Conservation (phyloP, 2,888 invertebrate species). For the Malthinus seriepunctatus region DNA sequence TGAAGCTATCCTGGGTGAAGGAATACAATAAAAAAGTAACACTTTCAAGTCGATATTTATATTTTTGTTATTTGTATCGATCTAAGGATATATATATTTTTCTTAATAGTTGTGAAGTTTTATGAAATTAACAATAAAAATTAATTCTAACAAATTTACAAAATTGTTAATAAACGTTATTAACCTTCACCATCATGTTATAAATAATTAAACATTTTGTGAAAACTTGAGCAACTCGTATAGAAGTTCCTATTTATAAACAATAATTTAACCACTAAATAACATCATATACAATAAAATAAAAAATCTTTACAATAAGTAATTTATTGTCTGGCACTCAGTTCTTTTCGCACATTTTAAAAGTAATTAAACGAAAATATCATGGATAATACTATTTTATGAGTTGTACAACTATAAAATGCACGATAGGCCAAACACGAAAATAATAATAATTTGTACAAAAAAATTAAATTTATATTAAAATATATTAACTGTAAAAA, state of each 20-base stretch:
- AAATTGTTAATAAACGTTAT: slow-evolving; percentile 19
- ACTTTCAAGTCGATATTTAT: too few relatives aligned
- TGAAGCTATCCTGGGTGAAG: too few relatives aligned
- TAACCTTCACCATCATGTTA: slow-evolving; percentile 30
- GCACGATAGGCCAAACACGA: slow-evolving; percentile 42
- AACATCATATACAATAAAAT: slow-evolving; percentile 34
- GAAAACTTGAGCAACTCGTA: slow-evolving; percentile 30
- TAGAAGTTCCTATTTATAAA: slow-evolving; percentile 23
- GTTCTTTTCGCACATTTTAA: slow-evolving; percentile 38
- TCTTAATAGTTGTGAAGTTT: not conserved
- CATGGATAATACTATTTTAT: slow-evolving; percentile 28
- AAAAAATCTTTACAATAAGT: slow-evolving; percentile 24
- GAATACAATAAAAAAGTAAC: too few relatives aligned
- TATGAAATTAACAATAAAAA: not conserved
- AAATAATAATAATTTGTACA: slow-evolving; percentile 46
- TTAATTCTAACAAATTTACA: slow-evolving; percentile 2
- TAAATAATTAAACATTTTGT: slow-evolving; percentile 28
- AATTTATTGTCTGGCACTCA: slow-evolving; percentile 50
- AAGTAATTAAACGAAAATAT: slow-evolving; percentile 19
- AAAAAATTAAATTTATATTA: slow-evolving; percentile 37
- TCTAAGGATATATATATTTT: not conserved
- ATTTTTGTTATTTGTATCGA: too few relatives aligned
- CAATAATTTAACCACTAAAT: slow-evolving; percentile 23
- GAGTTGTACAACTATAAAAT: slow-evolving; percentile 33
- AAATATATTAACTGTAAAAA: slow-evolving; percentile 61